phyloP scores from a whole-genome alignment of 2,797 vertebrate genomes.

The Takifugu rubripes region DNA sequence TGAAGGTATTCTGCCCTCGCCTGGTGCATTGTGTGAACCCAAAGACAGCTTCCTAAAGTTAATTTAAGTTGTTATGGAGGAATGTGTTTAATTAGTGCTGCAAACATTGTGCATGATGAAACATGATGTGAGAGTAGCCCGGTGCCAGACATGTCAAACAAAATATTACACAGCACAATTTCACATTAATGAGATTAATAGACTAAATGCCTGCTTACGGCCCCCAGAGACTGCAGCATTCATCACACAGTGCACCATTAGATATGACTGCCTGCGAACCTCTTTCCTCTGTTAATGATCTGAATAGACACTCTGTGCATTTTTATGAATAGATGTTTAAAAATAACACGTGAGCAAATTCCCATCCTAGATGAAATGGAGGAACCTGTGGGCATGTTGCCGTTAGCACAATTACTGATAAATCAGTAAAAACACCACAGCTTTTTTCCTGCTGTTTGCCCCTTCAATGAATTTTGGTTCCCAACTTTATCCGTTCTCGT shows the following conservation, averaged over 20 bases:
- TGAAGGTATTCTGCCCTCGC: constrained; percentile 43
- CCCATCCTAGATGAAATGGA: no score
- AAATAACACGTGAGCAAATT: no score
- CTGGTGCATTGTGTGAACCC: constrained; percentile 12
- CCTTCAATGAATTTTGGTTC: constrained; percentile 34
- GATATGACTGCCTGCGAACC: neutral
- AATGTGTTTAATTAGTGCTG: constrained; percentile 3
- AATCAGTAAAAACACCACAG: no score
- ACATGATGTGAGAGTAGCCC: neutral
- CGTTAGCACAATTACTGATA: no score
- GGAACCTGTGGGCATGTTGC: no score
- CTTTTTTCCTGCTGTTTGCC: constrained; percentile 21
- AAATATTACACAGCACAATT: constrained; percentile 8
- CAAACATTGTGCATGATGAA: neutral
- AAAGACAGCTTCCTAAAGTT: constrained; percentile 7
- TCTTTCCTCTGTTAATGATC: no score
- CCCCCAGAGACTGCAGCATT: neutral
- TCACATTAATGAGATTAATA: constrained; percentile 3
- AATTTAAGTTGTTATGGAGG: neutral
- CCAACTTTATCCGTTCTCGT: constrained; percentile 55
- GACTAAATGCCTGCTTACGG: neutral
- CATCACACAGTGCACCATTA: neutral
- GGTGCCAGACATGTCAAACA: constrained; percentile 9
- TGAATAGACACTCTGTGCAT: no score
- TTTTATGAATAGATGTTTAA: no score